A percentile compares a stretch with the other conserved stretches of the same genome.
Conservation (phyloP, 2,888 invertebrate species). For the Emesis furor region DNA sequence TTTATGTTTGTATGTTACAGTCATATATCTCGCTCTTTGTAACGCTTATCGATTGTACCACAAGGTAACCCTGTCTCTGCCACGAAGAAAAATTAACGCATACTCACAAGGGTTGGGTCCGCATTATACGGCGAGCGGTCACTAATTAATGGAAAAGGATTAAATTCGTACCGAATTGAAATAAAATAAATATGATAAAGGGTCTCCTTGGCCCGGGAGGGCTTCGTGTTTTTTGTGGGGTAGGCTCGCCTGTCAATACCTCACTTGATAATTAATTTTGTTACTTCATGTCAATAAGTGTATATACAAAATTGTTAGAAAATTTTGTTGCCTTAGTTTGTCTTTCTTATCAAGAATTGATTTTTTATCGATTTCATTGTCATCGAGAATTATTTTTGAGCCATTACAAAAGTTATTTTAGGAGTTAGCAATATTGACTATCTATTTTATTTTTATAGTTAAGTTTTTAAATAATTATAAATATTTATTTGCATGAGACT, state of each 20-base stretch:
- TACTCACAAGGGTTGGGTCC: conserved; percentile 82
- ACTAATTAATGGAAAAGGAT: conserved; percentile 92
- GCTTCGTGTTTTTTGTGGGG: conserved; percentile 74
- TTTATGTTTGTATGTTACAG: too few species aligned
- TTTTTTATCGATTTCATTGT: not conserved
- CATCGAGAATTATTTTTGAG: not conserved
- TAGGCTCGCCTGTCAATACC: conserved; percentile 83
- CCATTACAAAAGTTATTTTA: not conserved
- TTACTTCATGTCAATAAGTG: conserved; percentile 67
- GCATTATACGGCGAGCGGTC: conserved; percentile 87
- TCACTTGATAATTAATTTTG: conserved; percentile 77
- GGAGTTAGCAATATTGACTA: not conserved
- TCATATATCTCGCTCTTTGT: not conserved
- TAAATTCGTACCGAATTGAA: conserved; percentile 91
- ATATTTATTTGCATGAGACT: too few species aligned
- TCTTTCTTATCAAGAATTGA: too few species aligned
- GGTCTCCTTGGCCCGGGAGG: conserved; percentile 82
- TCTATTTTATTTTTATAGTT: not conserved
- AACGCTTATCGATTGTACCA: conserved; percentile 16
- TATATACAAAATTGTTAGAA: conserved; percentile 20
- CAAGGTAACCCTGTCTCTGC: conserved; percentile 79
- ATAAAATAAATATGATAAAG: conserved; percentile 92
- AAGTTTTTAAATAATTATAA: too few species aligned
- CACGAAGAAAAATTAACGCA: conserved; percentile 89
- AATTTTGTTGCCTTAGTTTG: not conserved